Evolutionary conservation across 2,888 invertebrate species (phyloP).

Genomic region (Syrphus vitripennis): DNA sequence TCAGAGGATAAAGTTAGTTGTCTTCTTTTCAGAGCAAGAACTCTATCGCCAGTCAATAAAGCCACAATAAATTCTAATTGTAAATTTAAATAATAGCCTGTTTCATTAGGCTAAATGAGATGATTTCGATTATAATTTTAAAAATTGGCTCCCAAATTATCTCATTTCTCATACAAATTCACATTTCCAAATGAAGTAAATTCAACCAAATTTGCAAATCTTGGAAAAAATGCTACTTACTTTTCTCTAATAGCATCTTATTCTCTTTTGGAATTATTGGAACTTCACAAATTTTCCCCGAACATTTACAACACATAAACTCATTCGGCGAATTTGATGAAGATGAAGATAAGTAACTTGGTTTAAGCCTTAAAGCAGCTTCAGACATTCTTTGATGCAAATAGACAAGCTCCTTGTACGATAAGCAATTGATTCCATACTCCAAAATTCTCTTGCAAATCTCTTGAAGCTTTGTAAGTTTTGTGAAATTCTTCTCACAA

Average conservation of each 20-base stretch:
- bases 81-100: no score
- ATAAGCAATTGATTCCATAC: constrained; percentile 75
- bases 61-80: no score
- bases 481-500: constrained; percentile 73
- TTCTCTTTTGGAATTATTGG: constrained; percentile 73
- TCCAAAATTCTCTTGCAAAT: constrained; percentile 78
- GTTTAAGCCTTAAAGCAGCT: constrained; percentile 76
- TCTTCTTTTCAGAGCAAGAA: no score
- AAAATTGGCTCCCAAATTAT: no score
- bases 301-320: constrained; percentile 77
- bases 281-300: constrained; percentile 74
- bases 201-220: no score
- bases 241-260: constrained; percentile 77
- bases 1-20: no score
- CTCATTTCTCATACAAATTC: no score
- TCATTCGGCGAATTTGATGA: neutral
- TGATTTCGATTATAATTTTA: no score
- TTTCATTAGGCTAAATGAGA: no score
- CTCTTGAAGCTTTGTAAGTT: constrained; percentile 74
- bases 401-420: constrained; percentile 76
- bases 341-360: constrained; percentile 47
- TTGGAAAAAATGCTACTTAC: no score
- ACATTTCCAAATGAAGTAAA: no score
- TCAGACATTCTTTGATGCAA: constrained; percentile 77
- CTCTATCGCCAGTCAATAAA: no score